A percentile compares a stretch with the other conserved stretches of the same genome.
phyloP scores from a whole-genome alignment of 2,113 vertebrate genomes.

The Hippocampus guttulatus region DNA sequence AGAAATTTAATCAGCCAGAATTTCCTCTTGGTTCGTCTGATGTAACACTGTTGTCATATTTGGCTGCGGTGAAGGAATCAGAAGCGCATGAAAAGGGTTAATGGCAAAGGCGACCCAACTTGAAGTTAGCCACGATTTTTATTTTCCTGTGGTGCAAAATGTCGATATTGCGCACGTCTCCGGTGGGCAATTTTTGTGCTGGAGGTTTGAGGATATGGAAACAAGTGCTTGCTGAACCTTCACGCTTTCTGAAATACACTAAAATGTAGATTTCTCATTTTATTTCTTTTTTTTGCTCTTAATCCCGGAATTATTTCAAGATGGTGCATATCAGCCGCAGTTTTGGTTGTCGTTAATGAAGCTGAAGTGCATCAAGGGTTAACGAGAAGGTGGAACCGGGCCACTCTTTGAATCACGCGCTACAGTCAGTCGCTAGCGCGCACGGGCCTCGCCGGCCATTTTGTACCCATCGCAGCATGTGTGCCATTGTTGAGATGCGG shows the following conservation, averaged over 20 bases:
- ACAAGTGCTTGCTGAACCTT: conserved; percentile 13
- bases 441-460: not conserved
- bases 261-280: not conserved
- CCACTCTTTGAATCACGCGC: not conserved
- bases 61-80: not conserved
- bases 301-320: not conserved
- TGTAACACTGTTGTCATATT: not conserved
- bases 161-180: conserved; percentile 49
- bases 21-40: not conserved
- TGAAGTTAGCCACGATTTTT: not conserved
- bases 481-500: no score
- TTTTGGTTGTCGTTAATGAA: not conserved
- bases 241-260: not conserved
- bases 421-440: not conserved
- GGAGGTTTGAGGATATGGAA: conserved; percentile 24
- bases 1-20: not conserved
- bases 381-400: not conserved
- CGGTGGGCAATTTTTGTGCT: conserved; percentile 58
- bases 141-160: not conserved
- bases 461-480: no score
- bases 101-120: not conserved
- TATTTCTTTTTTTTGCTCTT: not conserved
- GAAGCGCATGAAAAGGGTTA: not conserved
- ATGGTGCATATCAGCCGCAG: not conserved
- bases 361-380: not conserved